Evolutionary conservation across 53 echinoderm and acorn worm species (phyloP), one percentile per base, ranked within the genome.

Genomic region (Patiria pectinifera): DNA sequence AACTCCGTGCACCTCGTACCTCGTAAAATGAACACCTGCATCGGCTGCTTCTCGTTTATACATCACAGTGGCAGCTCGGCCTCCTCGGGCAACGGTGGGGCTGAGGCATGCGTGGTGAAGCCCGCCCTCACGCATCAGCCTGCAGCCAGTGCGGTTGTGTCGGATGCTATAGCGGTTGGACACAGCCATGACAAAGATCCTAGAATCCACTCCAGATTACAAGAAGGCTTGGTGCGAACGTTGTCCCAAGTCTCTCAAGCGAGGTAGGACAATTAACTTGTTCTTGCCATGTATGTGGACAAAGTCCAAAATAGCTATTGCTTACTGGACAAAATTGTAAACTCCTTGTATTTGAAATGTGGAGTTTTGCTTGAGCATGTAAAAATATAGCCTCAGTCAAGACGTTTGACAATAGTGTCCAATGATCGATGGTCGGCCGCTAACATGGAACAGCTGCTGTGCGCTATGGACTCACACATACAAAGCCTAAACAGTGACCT

Each of bases 11-110:
- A 93, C 15, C 82, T 82, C 13, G 81, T 93, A 59, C 93, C 88
- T 5, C 63, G 86, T 6, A 86, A 80, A n/a, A 69, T 95, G 23
- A 74, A 91, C 80, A 92, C 88, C 24, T 97, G 97, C 74, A 94
- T 95, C 35, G 97, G 97, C 60, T 97, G 97, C 81, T 97, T 97
- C 82, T 94, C 95, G 4, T 97, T 97, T 91, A 95, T 97, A 46
- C 94, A 95, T 66, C 80, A 90, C 66, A 80, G 90, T 47, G 59
- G 69, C 80, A 90, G 93, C 62, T 92, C 95, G 3, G 92, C 92
- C 19, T 97, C 97, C 9, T 91, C 94, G 21, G 91, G 94, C 83
- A 94, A 93, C 44, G 92, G 93, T 90, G 78, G 91, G 23, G 93
- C 93, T 8, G 97, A 97, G 84, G 95, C 97, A 2, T 97, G 97